Base-by-base conservation (phyloP, 2,113 vertebrate genomes). In the Carassius carassius region DNA sequence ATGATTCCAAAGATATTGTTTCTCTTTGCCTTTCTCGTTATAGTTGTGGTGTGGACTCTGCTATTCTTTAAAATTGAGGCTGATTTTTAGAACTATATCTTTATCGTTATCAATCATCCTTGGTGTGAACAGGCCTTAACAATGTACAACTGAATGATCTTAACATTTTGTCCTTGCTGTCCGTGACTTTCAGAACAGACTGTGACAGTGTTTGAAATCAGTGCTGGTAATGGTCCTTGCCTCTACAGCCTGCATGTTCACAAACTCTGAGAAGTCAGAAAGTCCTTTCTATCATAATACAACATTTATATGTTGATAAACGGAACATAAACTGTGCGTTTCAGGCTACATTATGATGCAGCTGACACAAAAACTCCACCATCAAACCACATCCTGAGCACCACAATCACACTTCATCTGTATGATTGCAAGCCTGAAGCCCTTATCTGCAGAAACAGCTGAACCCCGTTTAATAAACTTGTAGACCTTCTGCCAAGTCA, bases 301-400 rank as follows among this genome's bases (percentile, higher is more conserved):
- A 37, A 19, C 3, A 70, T 70, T 21, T 29, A 29, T 70, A 11
- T 41, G 41, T 5, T 37, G 67, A 70, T 21, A 32, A 9, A 54
- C 7, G 5, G 16, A 17, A 19, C 29, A 10, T 54, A 19, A 77
- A 25, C 25, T 10, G 51, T 16, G 25, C 1, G 2, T 76, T 14
- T 16, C 14, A 35, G 65, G 4, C 29, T 54, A 8, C 73, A 54
- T 19, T 35, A 29, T 29, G n/a, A 29, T 1, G 13, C 3, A 51
- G 16, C 3, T 16, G 23, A 51, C 29, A 41, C 32, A 41, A 72
- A 77, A 47, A 14, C 2, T 58, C 29, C 12, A 32, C 29, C 69
- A n/a, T 19, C 19, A 44, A 13, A 9, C 75, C 75, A 78, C 75
- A 78, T 78, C 76, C 56, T 60, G 56, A 49, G 60, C 60, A 65